A percentile compares a stretch with the other conserved stretches of the same genome.
phyloP scores from a whole-genome alignment of 2,888 invertebrate genomes.

The Luperina testacea region DNA sequence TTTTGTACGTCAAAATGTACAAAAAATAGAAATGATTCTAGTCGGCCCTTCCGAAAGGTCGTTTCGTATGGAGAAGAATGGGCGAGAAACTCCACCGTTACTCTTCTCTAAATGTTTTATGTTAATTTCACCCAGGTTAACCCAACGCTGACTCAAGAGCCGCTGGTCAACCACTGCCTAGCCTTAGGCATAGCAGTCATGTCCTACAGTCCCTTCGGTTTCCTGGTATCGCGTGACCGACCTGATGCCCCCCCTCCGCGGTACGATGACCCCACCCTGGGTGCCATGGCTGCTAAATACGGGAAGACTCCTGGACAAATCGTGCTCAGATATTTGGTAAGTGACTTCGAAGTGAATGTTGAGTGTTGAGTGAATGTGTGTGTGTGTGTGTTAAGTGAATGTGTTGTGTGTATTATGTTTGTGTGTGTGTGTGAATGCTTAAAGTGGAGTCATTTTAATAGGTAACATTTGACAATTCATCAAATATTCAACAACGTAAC shows the following conservation, averaged over 20 bases:
- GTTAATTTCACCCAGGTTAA: slow-evolving; percentile 83
- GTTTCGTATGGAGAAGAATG: too few species aligned
- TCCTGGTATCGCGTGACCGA: slow-evolving; percentile 75
- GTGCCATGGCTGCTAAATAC: slow-evolving; percentile 91
- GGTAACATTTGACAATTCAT: too few species aligned
- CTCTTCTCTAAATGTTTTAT: neutral
- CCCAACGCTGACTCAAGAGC: slow-evolving; percentile 93
- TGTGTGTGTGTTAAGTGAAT: too few species aligned
- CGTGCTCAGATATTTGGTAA: slow-evolving; percentile 92
- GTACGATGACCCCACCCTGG: slow-evolving; percentile 89
- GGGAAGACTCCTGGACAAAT: slow-evolving; percentile 92
- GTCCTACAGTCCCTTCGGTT: slow-evolving; percentile 93
- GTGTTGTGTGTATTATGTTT: too few species aligned
- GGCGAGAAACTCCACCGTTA: too few species aligned
- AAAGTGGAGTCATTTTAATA: too few species aligned
- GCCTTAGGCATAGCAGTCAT: slow-evolving; percentile 91
- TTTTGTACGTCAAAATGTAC: too few species aligned
- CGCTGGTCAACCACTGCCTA: slow-evolving; percentile 92
- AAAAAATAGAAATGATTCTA: too few species aligned
- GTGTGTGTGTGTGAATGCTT: too few species aligned
- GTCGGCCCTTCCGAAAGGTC: too few species aligned
- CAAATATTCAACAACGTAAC: too few species aligned
- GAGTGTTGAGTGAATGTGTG: too few species aligned
- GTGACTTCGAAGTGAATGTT: slow-evolving; percentile 35
- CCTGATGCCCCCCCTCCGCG: slow-evolving; percentile 82